Percentiles rank a stretch among this genome's conserved stretches.
Evolutionary conservation across 2,797 vertebrate genomes (phyloP).

Genomic region (Emydoidea blandingii): DNA sequence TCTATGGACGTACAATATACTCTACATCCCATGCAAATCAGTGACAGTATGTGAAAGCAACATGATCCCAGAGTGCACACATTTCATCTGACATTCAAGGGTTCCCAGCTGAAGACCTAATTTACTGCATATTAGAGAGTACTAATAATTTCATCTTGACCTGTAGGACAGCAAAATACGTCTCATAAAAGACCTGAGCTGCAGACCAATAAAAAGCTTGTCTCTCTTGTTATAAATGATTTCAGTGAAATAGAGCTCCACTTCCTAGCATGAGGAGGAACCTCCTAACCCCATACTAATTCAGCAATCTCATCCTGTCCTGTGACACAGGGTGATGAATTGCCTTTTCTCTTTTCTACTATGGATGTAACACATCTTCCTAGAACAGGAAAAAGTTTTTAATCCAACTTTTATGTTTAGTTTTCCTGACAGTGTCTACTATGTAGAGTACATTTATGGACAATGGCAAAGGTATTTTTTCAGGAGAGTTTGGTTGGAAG

Average conservation of each 20-base stretch:
- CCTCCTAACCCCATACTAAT: conserved; percentile 41
- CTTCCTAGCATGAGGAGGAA: conserved; percentile 16
- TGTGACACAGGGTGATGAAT: conserved; percentile 1
- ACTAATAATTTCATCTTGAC: background rate
- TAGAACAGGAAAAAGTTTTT: background rate
- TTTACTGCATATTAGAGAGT: background rate
- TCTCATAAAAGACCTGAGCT: conserved; percentile 35
- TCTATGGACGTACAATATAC: background rate
- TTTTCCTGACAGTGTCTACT: conserved; percentile 46
- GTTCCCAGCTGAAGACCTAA: background rate
- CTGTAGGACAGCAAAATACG: conserved; percentile 25
- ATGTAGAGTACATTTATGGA: background rate
- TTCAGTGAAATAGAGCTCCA: conserved; percentile 33
- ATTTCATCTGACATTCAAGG: background rate
- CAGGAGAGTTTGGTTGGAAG: background rate
- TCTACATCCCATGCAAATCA: background rate
- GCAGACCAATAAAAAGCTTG: conserved; percentile 42
- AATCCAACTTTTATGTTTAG: conserved; percentile 36
- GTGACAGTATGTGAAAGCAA: background rate
- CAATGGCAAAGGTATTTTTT: background rate
- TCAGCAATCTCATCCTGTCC: conserved; percentile 30
- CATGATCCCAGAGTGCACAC: background rate
- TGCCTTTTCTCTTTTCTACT: conserved; percentile 16
- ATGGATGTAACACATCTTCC: conserved; percentile 4
- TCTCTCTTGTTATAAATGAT: conserved; percentile 22